Evolutionary conservation across 2,888 invertebrate genomes (phyloP).

Genomic region (Melangyna quadrimaculata): DNA sequence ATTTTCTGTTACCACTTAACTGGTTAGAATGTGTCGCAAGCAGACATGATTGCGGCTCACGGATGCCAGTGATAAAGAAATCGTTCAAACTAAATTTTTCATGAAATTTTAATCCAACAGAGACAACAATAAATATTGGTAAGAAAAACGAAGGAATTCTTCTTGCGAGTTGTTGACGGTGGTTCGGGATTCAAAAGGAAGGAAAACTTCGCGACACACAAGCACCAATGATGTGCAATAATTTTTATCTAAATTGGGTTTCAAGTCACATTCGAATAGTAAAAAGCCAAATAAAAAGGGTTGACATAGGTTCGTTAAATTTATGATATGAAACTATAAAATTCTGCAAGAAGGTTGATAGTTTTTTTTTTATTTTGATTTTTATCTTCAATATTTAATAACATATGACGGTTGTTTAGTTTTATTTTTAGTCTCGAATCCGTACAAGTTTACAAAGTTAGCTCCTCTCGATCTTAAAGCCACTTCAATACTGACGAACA

Average conservation of each 20-base stretch:
- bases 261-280: conserved; percentile 56
- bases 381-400: conserved; percentile 26
- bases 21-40: too few relatives aligned
- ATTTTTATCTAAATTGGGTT: conserved; percentile 28
- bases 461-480: conserved; percentile 48
- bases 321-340: neutral
- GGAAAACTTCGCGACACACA: conserved; percentile 31
- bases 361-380: conserved; percentile 13
- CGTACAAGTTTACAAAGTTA: neutral
- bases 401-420: neutral
- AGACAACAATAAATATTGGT: neutral
- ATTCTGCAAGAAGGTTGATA: neutral
- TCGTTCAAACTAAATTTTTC: conserved; percentile 3
- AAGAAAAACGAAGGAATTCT: neutral
- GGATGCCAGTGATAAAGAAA: conserved; percentile 29
- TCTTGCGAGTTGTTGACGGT: neutral
- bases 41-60: neutral
- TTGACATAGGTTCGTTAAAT: neutral
- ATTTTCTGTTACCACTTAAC: conserved; percentile 23
- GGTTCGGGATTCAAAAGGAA: neutral
- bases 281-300: conserved; percentile 23
- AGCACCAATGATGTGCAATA: neutral
- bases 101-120: conserved; percentile 24
- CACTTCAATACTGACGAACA: conserved; percentile 67
- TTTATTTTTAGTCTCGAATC: neutral